These are phyloP conservation scores for Leucophenga varia DNA, from an alignment of 1,140 invertebrate genomes.

Conservation along the genomic window DNA sequence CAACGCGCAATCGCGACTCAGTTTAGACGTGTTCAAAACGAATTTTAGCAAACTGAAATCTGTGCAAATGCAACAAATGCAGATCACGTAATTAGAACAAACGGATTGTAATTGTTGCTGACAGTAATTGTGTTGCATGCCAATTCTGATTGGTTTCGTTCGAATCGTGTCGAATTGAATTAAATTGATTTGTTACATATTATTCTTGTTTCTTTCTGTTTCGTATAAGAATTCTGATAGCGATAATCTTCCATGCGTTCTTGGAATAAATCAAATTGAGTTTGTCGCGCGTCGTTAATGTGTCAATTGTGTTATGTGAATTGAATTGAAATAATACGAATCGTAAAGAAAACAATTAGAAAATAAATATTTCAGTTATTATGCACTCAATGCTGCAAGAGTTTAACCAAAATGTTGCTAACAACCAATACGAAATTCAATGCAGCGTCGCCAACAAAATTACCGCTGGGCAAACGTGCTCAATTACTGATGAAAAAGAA, in stretches of 20 bases:
- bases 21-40: no score
- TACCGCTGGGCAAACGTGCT: constrained; percentile 16
- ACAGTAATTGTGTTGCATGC: constrained; percentile 43
- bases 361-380: no score
- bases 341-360: no score
- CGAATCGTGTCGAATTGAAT: constrained; percentile 13
- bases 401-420: constrained; percentile 12
- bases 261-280: no score
- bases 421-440: no score
- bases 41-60: no score
- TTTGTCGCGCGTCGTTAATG: constrained; percentile 41
- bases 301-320: no score
- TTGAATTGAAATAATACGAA: no score
- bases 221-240: no score
- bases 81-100: constrained; percentile 53
- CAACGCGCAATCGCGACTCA: constrained; percentile 2
- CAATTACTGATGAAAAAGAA: constrained; percentile 35
- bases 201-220: no score
- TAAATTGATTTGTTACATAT: no score
- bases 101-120: constrained; percentile 30
- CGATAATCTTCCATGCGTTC: no score
- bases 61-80: constrained; percentile 11
- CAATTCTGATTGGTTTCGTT: constrained; percentile 29
- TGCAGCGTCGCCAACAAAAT: constrained; percentile 14
- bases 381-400: constrained; percentile 6